These are phyloP conservation scores for Lysandra bellargus DNA, from an alignment of 2,888 invertebrate genomes.

Conservation along the genomic window DNA sequence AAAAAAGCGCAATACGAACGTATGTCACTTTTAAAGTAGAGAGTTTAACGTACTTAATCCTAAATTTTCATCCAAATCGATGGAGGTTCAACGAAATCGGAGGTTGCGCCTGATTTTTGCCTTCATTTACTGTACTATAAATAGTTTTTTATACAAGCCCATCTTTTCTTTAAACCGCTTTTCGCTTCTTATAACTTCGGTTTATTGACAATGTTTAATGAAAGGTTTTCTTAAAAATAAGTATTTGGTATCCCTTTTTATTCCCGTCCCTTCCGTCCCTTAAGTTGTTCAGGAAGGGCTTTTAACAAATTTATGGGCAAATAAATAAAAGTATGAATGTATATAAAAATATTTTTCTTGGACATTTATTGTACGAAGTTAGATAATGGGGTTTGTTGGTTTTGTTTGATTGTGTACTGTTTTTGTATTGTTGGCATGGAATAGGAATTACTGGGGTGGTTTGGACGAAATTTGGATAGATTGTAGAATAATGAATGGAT, in stretches of 20 bases:
- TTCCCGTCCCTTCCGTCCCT: conserved; percentile 28
- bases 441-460: too few relatives aligned
- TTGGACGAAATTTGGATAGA: too few relatives aligned
- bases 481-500: too few relatives aligned
- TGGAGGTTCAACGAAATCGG: too few relatives aligned
- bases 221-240: neutral
- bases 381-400: neutral
- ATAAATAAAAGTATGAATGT: conserved; percentile 22
- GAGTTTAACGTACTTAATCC: too few relatives aligned
- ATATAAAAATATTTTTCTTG: conserved; percentile 13
- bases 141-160: neutral
- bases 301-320: conserved; percentile 25
- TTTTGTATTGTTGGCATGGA: neutral
- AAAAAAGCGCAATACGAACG: too few relatives aligned
- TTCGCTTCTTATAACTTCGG: neutral
- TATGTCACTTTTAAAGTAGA: too few relatives aligned
- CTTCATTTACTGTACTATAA: too few relatives aligned
- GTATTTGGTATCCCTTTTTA: conserved; percentile 24
- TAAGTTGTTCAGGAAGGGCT: conserved; percentile 24
- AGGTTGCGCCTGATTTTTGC: too few relatives aligned
- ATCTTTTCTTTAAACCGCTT: neutral
- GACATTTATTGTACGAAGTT: neutral
- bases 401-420: neutral
- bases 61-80: too few relatives aligned
- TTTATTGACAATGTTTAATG: conserved; percentile 14